A percentile compares a stretch with the other conserved stretches of the same genome.
These are phyloP conservation scores for Pemphredon lugubris DNA, from an alignment of 2,888 invertebrate species.

Conservation along the genomic window DNA sequence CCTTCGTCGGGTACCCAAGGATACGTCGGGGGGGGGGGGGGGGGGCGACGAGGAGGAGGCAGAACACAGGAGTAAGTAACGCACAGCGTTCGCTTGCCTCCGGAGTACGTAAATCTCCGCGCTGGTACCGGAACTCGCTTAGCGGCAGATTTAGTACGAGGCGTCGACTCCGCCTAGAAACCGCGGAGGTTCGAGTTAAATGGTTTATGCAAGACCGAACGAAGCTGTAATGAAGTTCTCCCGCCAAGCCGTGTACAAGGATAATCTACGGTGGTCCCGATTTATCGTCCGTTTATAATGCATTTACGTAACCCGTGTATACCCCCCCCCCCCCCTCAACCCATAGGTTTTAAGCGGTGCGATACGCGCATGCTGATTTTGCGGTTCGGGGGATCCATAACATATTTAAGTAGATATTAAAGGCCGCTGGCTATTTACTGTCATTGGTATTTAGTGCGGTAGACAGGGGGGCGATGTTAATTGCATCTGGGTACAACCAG, in stretches of 20 bases:
- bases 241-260: conserved; percentile 66
- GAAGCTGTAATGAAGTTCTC: conserved; percentile 80
- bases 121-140: conserved; percentile 74
- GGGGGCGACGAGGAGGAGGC: conserved; percentile 21
- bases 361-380: conserved; percentile 40
- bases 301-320: conserved; percentile 47
- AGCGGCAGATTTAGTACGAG: conserved; percentile 76
- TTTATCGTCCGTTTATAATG: conserved; percentile 78
- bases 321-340: conserved; percentile 9
- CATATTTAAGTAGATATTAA: conserved; percentile 32
- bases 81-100: conserved; percentile 50
- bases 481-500: background rate
- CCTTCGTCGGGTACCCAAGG: conserved; percentile 7
- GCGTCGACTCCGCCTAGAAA: conserved; percentile 78
- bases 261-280: conserved; percentile 78
- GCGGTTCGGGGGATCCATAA: conserved; percentile 26
- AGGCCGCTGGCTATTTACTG: background rate
- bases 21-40: too few relatives aligned
- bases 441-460: background rate
- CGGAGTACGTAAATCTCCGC: conserved; percentile 73
- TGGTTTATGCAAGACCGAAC: conserved; percentile 81
- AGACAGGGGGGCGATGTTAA: conserved; percentile 2
- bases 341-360: conserved; percentile 36
- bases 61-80: conserved; percentile 57
- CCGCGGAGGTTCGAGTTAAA: conserved; percentile 80